Evolutionary conservation across 1,140 invertebrate genomes (phyloP).

Genomic region (Hormaphis cornu): DNA sequence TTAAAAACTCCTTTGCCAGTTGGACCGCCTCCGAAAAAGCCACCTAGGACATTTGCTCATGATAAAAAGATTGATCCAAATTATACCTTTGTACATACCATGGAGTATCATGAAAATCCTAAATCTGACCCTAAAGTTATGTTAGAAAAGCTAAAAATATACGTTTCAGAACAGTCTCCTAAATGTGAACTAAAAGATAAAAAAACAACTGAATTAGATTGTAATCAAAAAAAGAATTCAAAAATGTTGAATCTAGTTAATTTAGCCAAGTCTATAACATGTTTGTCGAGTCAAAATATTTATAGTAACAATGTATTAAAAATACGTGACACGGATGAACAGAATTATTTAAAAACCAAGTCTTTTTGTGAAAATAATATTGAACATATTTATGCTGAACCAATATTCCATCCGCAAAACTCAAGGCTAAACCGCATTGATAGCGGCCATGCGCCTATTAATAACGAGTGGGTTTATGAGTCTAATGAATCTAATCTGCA

Average conservation of each 20-base stretch:
- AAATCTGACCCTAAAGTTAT: constrained; percentile 39
- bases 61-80: constrained; percentile 34
- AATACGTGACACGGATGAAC: neutral
- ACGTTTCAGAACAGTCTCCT: constrained; percentile 14
- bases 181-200: constrained; percentile 18
- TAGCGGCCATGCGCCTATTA: neutral
- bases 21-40: constrained; percentile 61
- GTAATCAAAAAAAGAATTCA: constrained; percentile 1
- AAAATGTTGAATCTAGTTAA: constrained; percentile 2
- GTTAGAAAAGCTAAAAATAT: constrained; percentile 37
- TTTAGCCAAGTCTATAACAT: constrained; percentile 12
- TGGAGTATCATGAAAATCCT: constrained; percentile 29
- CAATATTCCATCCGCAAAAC: neutral
- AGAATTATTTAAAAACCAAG: constrained; percentile 19
- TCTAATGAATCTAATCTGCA: constrained; percentile 22
- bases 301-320: neutral
- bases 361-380: neutral
- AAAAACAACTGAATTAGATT: neutral
- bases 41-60: constrained; percentile 56
- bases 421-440: constrained; percentile 7
- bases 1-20: constrained; percentile 52
- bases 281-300: neutral
- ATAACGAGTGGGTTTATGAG: constrained; percentile 1
- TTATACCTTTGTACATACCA: constrained; percentile 18
- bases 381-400: constrained; percentile 25